Percentiles rank a stretch among this genome's conserved stretches.
Conservation (phyloP, 2,797 vertebrate species). For the Hylomyscus alleni region DNA sequence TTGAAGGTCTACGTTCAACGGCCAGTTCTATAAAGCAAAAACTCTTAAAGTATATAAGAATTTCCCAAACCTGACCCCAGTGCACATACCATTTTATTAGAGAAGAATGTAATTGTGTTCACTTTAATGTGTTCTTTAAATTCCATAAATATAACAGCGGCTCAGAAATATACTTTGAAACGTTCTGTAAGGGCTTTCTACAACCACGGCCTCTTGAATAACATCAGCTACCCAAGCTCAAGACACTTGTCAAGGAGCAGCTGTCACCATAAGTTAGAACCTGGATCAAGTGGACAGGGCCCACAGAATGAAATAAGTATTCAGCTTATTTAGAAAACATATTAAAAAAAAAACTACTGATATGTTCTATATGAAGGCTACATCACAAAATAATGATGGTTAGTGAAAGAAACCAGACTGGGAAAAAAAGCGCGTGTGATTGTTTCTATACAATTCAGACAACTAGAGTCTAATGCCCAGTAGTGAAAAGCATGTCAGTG, state of each 20-base stretch:
- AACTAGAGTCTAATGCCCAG: not conserved
- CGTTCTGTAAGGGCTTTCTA: conserved; percentile 24
- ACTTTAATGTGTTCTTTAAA: conserved; percentile 37
- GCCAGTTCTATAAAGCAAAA: not conserved
- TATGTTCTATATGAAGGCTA: not conserved
- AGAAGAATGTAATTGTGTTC: conserved; percentile 11
- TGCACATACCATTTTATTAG: conserved; percentile 11
- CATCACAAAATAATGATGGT: conserved; percentile 28
- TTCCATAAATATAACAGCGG: conserved; percentile 10
- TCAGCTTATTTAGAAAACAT: no score
- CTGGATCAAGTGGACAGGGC: not conserved
- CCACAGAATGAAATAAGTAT: conserved; percentile 8
- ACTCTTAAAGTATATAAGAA: not conserved
- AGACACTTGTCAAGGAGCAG: not conserved
- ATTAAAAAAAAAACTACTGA: conserved; percentile 26
- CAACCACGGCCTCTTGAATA: not conserved
- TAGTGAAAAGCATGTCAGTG: not conserved
- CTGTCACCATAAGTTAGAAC: not conserved
- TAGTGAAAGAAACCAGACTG: conserved; percentile 7
- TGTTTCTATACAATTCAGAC: conserved; percentile 23
- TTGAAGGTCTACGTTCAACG: not conserved
- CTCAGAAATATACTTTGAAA: conserved; percentile 15
- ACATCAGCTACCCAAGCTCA: not conserved
- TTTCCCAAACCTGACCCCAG: not conserved
- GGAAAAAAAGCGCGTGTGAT: not conserved